A percentile compares a stretch with the other conserved stretches of the same genome.
Conservation (phyloP, 2,888 invertebrate genomes). For the Syritta pipiens region DNA sequence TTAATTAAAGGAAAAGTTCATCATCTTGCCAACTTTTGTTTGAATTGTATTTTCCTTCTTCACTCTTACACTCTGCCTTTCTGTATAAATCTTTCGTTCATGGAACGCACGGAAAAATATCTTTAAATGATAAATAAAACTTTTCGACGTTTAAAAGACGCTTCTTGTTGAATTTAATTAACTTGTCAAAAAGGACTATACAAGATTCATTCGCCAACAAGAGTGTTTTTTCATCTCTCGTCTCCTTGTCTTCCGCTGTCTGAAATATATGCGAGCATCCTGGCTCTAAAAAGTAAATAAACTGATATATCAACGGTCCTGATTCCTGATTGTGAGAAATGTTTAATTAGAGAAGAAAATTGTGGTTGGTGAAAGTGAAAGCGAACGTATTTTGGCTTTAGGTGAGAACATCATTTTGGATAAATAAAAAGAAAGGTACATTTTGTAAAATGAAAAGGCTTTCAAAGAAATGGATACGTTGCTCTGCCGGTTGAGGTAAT, state of each 20-base stretch:
- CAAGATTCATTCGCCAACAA: neutral
- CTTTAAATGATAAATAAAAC: slow-evolving; percentile 14
- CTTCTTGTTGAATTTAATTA: slow-evolving; percentile 46
- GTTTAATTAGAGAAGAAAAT: slow-evolving; percentile 6
- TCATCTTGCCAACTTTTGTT: neutral
- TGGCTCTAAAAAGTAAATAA: slow-evolving; percentile 5
- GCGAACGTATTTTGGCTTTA: too few species aligned
- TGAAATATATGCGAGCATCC: neutral
- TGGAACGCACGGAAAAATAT: neutral
- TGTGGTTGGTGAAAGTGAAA: too few species aligned
- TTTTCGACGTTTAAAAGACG: slow-evolving; percentile 5
- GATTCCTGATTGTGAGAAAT: slow-evolving; percentile 8
- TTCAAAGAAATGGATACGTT: too few species aligned
- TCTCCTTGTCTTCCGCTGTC: neutral
- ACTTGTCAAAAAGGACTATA: slow-evolving; percentile 39
- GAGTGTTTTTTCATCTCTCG: neutral
- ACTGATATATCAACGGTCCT: neutral
- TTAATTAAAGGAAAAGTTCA: slow-evolving; percentile 10
- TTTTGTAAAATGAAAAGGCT: too few species aligned
- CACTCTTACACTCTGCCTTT: too few species aligned
- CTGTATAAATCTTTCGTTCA: neutral
- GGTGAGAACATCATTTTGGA: too few species aligned
- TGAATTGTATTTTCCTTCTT: slow-evolving; percentile 3
- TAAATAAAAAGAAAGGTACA: too few species aligned
- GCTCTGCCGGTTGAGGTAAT: too few species aligned